Base-by-base conservation (phyloP, 2,888 invertebrate species). In the Drosophila setosimentum region DNA sequence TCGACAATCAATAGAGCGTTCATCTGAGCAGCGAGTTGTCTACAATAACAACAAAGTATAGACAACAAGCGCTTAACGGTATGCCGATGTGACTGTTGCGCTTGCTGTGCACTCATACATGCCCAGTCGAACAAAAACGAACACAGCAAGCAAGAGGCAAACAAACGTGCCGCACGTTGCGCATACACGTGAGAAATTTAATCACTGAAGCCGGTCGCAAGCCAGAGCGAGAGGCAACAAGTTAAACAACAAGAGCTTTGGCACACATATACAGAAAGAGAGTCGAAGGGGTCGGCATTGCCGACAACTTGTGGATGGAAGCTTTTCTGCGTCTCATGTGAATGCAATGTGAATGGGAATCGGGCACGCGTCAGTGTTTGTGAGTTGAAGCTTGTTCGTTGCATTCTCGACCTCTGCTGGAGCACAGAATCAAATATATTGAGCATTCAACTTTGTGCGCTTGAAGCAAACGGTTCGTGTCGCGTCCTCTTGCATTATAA, bases 91-190 rank as follows among this genome's bases (percentile, higher is more conserved):
- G 37, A 35, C 57, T 63, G 53, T 70, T 68, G 51, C 30, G 71
- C 24, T 58, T 50, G 49, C 61, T 53, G 42, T 42, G 48, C 55
- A 51, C 30, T 37, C 57, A 21, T 55, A 50, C 32, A 45, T 40
- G 57, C 30, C 35, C 24, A 45, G 51, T 58, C 29, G 53, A 18
- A 61, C 48, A 49, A 7, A 18, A 21, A 59, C 30, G 42, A 29
- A 37, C 10, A 32, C 59, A 30, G 29, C 50, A 10, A 21, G 49
- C 54, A 65, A 57, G 66, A 63, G 73, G 48, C 66, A 71, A 83
- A 74, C 75, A 89, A 83, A 84, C 85, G 83, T 89, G 91, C 75
- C 60, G 87, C 91, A 91, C 91, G 91, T 92, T 91, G 83, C 21
- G 50, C 51, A 24, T 67, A 90, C 92, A 91, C 92, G 91, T 91